Base-by-base conservation (phyloP, 2,113 vertebrate species). In the Pithys albifrons region DNA sequence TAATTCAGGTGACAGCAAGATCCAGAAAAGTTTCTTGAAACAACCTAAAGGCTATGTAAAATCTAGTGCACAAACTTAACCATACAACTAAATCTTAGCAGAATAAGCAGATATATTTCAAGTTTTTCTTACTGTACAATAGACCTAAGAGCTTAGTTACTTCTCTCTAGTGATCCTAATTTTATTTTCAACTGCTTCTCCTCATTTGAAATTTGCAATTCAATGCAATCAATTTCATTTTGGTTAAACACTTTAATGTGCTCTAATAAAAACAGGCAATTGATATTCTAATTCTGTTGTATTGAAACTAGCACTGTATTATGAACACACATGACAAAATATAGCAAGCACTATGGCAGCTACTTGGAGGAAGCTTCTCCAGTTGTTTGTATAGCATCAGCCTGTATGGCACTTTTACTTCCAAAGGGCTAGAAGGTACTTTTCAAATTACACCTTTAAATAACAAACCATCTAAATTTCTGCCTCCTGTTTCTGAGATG, bases 151-250 rank as follows among this genome's bases (percentile, higher is more conserved):
- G 52, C 6, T 33, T 24, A 66, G 64, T 81, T 81, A 91, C 76
- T 65, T 89, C 80, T 69, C 58, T 91, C 54, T 59, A 78, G 90
- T 65, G 61, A 94, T 66, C 70, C 19, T 58, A n/a, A 92, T 91
- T 88, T 92, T 70, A 88, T 93, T 96, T 96, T 88, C 80, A 84
- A 43, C 57, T 57, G 72, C 79, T 75, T 92, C 78, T 85, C 49
- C 57, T 76, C 48, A 52, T 69, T 76, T 78, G 73, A 92, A 95
- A 97, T 97, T 94, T 96, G 95, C 95, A 96, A 96, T 94, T 97
- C 93, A 97, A 94, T 96, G 92, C 93, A 94, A 96, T 96, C 95
- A 96, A 76, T 96, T 96, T 94, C 93, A 75, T 65, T 92, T 89
- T 57, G 22, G 93, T 94, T 95, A 97, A 96, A 96, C 93, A 95